A percentile compares a stretch with the other conserved stretches of the same genome.
These are phyloP conservation scores for Drosophila multiciliata DNA, from an alignment of 2,888 invertebrate species.

Conservation along the genomic window DNA sequence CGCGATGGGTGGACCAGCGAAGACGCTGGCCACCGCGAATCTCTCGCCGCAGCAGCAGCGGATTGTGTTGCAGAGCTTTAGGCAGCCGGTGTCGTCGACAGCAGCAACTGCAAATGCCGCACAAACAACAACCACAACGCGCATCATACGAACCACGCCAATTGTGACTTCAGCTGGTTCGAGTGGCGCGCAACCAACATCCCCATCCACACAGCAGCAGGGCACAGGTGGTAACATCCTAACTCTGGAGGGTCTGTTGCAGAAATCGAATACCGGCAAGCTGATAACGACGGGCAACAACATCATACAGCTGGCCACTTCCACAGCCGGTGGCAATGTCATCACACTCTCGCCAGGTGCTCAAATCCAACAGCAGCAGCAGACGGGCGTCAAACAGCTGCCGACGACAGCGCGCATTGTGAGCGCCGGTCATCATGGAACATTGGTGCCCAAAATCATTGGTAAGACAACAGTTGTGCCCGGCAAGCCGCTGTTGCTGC, in stretches of 20 bases:
- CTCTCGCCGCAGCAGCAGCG: constrained; percentile 83
- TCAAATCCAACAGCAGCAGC: constrained; percentile 38
- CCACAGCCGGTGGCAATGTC: constrained; percentile 51
- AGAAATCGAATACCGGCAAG: constrained; percentile 72
- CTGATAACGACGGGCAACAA: constrained; percentile 83
- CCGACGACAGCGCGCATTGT: constrained; percentile 63
- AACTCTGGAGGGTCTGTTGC: constrained; percentile 82
- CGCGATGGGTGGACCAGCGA: constrained; percentile 44
- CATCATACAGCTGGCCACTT: constrained; percentile 86
- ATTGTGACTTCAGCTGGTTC: constrained; percentile 33
- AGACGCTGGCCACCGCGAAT: constrained; percentile 68
- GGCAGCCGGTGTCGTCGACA: constrained; percentile 70
- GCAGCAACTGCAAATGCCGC: constrained; percentile 18
- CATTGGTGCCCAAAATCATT: constrained; percentile 84
- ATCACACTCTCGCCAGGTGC: constrained; percentile 49
- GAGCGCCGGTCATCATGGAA: constrained; percentile 76
- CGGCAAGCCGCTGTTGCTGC: constrained; percentile 66
- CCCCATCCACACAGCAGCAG: constrained; percentile 86
- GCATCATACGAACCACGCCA: constrained; percentile 60
- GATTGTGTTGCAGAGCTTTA: constrained; percentile 83
- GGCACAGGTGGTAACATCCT: constrained; percentile 83
- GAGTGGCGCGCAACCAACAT: constrained; percentile 4
- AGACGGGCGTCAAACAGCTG: constrained; percentile 31
- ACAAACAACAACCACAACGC: constrained; percentile 55
- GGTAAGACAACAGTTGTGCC: constrained; percentile 76